These are phyloP conservation scores for Camponotus fellah DNA, from an alignment of 2,888 invertebrate genomes.

Conservation along the genomic window DNA sequence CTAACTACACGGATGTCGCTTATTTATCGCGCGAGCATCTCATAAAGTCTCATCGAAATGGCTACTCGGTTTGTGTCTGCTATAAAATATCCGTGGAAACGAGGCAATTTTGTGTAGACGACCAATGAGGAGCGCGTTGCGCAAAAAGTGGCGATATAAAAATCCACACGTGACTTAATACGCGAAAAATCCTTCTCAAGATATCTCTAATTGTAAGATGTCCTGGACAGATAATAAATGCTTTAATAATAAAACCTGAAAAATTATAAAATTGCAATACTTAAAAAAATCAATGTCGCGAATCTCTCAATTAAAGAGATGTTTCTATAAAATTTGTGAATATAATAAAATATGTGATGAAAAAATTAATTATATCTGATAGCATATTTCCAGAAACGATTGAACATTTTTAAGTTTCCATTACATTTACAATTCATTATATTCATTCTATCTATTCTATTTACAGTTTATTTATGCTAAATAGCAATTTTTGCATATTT, in stretches of 20 bases:
- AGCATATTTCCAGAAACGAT: background rate
- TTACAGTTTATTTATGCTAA: background rate
- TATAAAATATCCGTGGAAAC: conserved; percentile 13
- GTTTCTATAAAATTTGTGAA: background rate
- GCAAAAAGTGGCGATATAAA: background rate
- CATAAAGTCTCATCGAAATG: conserved; percentile 12
- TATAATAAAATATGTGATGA: background rate
- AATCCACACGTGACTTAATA: background rate
- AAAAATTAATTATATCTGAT: background rate
- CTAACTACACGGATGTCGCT: background rate
- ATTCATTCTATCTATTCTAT: background rate
- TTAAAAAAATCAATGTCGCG: background rate
- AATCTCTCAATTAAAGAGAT: background rate
- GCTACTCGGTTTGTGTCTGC: background rate
- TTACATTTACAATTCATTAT: too few relatives aligned
- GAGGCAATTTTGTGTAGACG: background rate
- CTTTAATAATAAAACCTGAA: background rate
- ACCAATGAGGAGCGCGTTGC: background rate
- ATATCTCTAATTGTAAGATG: background rate
- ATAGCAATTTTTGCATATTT: background rate
- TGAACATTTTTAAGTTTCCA: background rate
- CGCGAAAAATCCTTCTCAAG: background rate
- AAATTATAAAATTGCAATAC: background rate
- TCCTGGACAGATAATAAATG: background rate
- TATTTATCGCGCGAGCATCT: conserved; percentile 23